Evolutionary conservation across 1,140 invertebrate genomes (phyloP).

Genomic region (Agrypnia vestita): DNA sequence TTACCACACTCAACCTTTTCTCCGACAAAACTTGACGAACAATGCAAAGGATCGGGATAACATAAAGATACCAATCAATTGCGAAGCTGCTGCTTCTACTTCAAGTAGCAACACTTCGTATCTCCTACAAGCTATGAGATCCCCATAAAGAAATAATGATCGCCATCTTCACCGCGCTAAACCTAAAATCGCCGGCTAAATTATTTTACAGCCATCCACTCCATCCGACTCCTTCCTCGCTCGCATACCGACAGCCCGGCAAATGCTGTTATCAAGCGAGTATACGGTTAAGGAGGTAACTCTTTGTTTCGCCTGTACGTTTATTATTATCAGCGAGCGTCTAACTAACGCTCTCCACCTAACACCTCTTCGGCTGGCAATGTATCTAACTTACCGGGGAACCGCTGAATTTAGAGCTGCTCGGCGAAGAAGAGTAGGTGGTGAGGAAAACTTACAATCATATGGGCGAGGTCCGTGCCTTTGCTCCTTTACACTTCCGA

Average conservation of each 20-base stretch:
- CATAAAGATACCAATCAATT: conserved; percentile 15
- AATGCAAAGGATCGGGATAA: neutral
- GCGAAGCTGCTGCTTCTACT: conserved; percentile 1
- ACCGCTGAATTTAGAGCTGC: conserved; percentile 44
- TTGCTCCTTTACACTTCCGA: neutral
- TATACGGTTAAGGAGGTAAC: conserved; percentile 44
- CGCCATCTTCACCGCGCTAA: conserved; percentile 53
- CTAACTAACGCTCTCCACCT: conserved; percentile 48
- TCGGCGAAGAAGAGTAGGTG: neutral
- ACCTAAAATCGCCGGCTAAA: conserved; percentile 59
- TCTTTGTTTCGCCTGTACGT: conserved; percentile 56
- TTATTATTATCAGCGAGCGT: conserved; percentile 55
- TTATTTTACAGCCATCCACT: conserved; percentile 58
- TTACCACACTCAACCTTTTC: neutral
- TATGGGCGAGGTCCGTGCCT: neutral
- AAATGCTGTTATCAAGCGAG: conserved; percentile 5
- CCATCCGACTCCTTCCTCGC: conserved; percentile 32
- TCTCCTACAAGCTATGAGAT: neutral
- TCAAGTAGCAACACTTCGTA: conserved; percentile 6
- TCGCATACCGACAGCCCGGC: neutral
- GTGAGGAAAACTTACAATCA: conserved; percentile 27
- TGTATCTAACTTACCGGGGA: conserved; percentile 55
- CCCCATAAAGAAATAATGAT: conserved; percentile 58
- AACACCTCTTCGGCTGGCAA: conserved; percentile 36
- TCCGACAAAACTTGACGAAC: conserved; percentile 9